A percentile compares a stretch with the other conserved stretches of the same genome.
phyloP scores from a whole-genome alignment of 2,113 vertebrate species.

The Syngnathoides biaculeatus region DNA sequence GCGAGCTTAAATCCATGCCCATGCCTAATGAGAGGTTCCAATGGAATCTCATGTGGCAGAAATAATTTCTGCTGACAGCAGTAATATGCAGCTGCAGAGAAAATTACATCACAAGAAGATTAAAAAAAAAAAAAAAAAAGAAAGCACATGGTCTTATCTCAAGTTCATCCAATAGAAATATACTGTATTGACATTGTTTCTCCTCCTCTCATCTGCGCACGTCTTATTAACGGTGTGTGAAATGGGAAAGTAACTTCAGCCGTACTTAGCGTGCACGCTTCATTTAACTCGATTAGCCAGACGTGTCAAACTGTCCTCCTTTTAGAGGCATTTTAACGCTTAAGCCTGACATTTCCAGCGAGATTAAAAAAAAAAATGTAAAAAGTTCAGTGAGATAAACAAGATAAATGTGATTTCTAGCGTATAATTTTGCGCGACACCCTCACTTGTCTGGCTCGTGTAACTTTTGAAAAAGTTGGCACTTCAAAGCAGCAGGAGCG shows the following conservation, averaged over 20 bases:
- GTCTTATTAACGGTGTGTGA: constrained; percentile 24
- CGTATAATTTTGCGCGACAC: constrained; percentile 43
- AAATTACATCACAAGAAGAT: constrained; percentile 6
- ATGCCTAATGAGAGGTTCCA: constrained; percentile 1
- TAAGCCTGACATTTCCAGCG: constrained; percentile 31
- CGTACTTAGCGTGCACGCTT: constrained; percentile 21
- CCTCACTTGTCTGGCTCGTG: constrained; percentile 32
- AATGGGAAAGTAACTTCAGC: constrained; percentile 16
- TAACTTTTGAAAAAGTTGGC: constrained; percentile 47
- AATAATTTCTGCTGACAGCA: constrained; percentile 29
- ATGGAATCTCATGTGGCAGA: constrained; percentile 12
- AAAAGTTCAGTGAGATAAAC: constrained; percentile 42
- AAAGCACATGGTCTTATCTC: constrained; percentile 23
- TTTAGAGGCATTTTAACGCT: constrained; percentile 29
- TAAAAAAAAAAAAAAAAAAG: constrained; percentile 7
- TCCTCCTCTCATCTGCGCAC: constrained; percentile 9
- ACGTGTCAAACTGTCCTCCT: constrained; percentile 31
- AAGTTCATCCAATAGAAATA: constrained; percentile 4
- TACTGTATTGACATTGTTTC: constrained; percentile 17
- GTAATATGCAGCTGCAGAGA: constrained; percentile 14
- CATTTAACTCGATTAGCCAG: constrained; percentile 41
- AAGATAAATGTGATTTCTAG: constrained; percentile 51
- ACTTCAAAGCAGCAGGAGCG: constrained; percentile 53
- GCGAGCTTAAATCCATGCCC: background rate
- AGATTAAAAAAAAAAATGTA: constrained; percentile 1